Evolutionary conservation across 1,140 invertebrate genomes (phyloP), one percentile per base, ranked within the genome.

Genomic region (Caenorhabditis elegans): DNA sequence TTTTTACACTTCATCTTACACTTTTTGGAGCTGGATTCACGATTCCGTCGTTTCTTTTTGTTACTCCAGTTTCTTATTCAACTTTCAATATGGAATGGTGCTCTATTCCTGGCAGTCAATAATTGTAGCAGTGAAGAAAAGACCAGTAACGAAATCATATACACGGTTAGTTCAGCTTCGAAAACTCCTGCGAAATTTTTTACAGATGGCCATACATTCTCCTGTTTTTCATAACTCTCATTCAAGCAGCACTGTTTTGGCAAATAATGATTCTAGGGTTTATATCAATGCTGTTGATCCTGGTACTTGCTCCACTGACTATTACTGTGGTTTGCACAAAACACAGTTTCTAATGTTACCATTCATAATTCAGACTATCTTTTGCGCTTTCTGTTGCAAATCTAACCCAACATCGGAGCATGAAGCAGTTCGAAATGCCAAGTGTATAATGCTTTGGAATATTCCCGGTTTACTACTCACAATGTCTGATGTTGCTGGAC

Each of bases 1-100:
- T n/a, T 70, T 70, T 39, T 70, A 70, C 4, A 70, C 60, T 19
- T 11, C 60, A 17, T 70, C 60, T 19, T 70, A 39, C n/a, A 70
- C 60, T 1, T 70, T 70, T 39, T 70, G 60, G 60, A 70, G 60
- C 11, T 70, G 34, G 60, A 34, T 70, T 17, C 60, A 70, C n/a
- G 34, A 70, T 39, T 70, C 60, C 1, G 60, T 70, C 0, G 60
- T 70, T 11, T 19, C 0, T 0, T 70, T 39, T 15, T 70, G 60
- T 34, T 70, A 70, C n/a, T 70, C 34, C 17, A 70, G 60, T 22
- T 70, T 70, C n/a, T 22, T 70, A 3, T 70, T 70, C 60, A 70
- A 70, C n/a, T 70, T 34, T 10, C 34, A 70, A 22, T 70, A 70
- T 39, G 60, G 60, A 19, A 17, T 70, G 8, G 26, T 39, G 10